These are phyloP conservation scores for Napeogenes inachia DNA, from an alignment of 2,888 invertebrate species.

Conservation along the genomic window DNA sequence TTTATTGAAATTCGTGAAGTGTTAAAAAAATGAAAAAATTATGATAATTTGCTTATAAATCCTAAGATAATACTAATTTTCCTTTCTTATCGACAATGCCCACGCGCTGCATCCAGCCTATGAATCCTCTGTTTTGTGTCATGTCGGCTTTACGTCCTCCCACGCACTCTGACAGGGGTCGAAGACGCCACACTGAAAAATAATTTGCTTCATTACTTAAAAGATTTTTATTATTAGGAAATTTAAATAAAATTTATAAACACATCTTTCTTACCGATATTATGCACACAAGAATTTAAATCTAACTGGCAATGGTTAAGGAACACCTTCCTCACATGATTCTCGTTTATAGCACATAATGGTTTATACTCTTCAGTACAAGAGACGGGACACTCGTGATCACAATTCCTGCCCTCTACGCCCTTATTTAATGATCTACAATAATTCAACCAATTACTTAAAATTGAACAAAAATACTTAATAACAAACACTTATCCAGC, in stretches of 20 bases:
- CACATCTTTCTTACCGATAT: conserved; percentile 40
- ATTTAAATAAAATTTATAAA: too few relatives aligned
- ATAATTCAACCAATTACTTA: neutral
- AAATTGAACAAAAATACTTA: conserved; percentile 5
- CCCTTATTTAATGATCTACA: conserved; percentile 45
- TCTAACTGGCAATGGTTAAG: conserved; percentile 64
- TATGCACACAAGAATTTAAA: conserved; percentile 49
- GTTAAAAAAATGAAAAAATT: too few relatives aligned
- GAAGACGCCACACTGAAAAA: conserved; percentile 55
- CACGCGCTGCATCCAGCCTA: conserved; percentile 62
- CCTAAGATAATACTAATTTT: conserved; percentile 40
- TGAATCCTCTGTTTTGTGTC: conserved; percentile 55
- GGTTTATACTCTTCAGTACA: conserved; percentile 63
- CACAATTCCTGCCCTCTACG: conserved; percentile 46
- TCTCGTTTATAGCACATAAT: conserved; percentile 49
- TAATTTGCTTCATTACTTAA: conserved; percentile 7
- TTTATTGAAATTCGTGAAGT: too few relatives aligned
- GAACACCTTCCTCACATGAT: conserved; percentile 47
- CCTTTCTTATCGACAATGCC: conserved; percentile 61
- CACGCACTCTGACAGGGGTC: conserved; percentile 58
- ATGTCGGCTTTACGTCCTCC: conserved; percentile 58
- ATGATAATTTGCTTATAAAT: too few relatives aligned
- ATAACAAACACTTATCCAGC: neutral
- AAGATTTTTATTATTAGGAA: too few relatives aligned
- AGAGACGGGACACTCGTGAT: conserved; percentile 49